phyloP scores from a whole-genome alignment of 2,888 invertebrate species.

The Ernsta delagoae region DNA sequence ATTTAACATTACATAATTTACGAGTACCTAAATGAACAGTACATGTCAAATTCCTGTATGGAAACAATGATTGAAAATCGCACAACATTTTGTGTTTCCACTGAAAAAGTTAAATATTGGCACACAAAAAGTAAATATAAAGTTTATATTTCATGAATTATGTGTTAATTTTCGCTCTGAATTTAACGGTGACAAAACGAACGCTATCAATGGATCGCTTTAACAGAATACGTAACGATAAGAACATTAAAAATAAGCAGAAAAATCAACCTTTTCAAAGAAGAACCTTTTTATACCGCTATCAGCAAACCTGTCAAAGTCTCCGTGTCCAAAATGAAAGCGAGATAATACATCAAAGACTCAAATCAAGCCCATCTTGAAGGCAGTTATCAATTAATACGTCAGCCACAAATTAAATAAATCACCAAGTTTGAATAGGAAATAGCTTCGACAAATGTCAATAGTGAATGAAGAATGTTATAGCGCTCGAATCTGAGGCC shows the following conservation, averaged over 20 bases:
- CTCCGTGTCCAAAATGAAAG: conserved; percentile 4
- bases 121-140: too few species aligned
- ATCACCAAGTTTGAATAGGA: conserved; percentile 34
- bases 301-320: conserved; percentile 4
- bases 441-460: conserved; percentile 34
- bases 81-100: too few species aligned
- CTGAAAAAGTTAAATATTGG: too few species aligned
- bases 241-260: conserved; percentile 25
- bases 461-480: too few species aligned
- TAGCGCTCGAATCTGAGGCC: too few species aligned
- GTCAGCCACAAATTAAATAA: conserved; percentile 30
- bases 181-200: too few species aligned
- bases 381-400: conserved; percentile 17
- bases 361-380: conserved; percentile 26
- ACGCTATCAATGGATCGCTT: conserved; percentile 4
- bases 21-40: too few species aligned
- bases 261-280: conserved; percentile 13
- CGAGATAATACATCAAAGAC: conserved; percentile 25
- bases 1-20: too few species aligned
- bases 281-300: conserved; percentile 12
- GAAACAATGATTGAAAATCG: too few species aligned
- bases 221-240: conserved; percentile 11
- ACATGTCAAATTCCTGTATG: too few species aligned
- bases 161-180: too few species aligned
- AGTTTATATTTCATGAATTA: too few species aligned